Conservation (phyloP, 1,140 invertebrate species). For the Oryctes rhinoceros region DNA sequence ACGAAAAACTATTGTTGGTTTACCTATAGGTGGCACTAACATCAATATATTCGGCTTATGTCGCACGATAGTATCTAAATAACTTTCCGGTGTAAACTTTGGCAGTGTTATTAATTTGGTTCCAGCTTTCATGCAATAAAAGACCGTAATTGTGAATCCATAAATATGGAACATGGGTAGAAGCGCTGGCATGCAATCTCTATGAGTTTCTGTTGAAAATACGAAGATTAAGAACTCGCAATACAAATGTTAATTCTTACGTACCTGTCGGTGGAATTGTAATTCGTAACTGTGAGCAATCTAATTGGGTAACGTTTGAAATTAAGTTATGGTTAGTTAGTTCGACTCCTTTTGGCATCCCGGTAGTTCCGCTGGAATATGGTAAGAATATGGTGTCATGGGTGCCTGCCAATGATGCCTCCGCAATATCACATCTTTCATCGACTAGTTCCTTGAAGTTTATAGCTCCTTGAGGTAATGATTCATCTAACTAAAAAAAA, state of each 20-base stretch:
- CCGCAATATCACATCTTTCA: constrained; percentile 57
- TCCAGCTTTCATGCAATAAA: constrained; percentile 70
- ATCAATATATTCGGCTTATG: constrained; percentile 67
- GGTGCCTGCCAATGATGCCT: constrained; percentile 57
- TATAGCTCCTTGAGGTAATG: constrained; percentile 63
- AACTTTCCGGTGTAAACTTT: constrained; percentile 75
- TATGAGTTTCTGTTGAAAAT: constrained; percentile 62
- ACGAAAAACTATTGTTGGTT: constrained; percentile 44
- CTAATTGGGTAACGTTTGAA: constrained; percentile 62
- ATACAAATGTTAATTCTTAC: constrained; percentile 41
- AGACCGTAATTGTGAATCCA: constrained; percentile 69
- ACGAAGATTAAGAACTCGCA: neutral
- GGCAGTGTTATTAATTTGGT: constrained; percentile 75
- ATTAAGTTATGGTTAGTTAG: constrained; percentile 74
- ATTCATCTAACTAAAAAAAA: constrained; percentile 42
- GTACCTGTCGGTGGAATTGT: constrained; percentile 48
- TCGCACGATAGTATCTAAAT: constrained; percentile 66
- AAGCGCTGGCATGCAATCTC: constrained; percentile 69
- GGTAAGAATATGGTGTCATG: constrained; percentile 68
- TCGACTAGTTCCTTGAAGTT: constrained; percentile 67
- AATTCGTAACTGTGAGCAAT: constrained; percentile 42
- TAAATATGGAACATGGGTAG: constrained; percentile 90
- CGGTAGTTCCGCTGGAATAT: constrained; percentile 89
- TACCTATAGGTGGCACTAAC: constrained; percentile 72
- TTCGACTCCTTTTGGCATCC: constrained; percentile 88